Evolutionary conservation across 2,888 invertebrate species (phyloP).

Genomic region (Elysia crispata): DNA sequence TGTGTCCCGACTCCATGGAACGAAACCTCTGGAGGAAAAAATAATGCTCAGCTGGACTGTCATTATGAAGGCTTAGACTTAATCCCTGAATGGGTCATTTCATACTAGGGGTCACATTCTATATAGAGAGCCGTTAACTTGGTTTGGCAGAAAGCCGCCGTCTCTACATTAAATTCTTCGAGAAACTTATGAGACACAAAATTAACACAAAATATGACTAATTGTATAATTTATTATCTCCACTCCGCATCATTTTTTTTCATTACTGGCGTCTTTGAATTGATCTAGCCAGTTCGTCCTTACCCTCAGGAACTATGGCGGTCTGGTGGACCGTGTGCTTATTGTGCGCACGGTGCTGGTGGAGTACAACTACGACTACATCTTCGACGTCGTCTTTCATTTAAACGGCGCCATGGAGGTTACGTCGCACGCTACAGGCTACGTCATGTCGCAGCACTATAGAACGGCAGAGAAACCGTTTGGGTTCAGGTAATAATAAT

Average conservation of each 20-base stretch:
- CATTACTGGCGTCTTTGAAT: not conserved
- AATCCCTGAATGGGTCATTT: too few species aligned
- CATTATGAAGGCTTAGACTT: too few species aligned
- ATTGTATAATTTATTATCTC: too few species aligned
- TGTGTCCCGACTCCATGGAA: too few species aligned
- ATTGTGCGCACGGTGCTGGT: conserved; percentile 60
- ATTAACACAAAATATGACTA: too few species aligned
- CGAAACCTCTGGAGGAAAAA: too few species aligned
- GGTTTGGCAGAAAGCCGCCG: too few species aligned
- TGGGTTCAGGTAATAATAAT: conserved; percentile 51
- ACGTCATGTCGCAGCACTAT: conserved; percentile 56
- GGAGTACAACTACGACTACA: conserved; percentile 67
- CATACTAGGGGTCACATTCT: too few species aligned
- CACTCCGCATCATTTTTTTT: not conserved
- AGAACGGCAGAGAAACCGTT: conserved; percentile 53
- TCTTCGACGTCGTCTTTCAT: conserved; percentile 64
- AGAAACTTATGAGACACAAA: too few species aligned
- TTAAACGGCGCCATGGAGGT: conserved; percentile 65
- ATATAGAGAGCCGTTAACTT: too few species aligned
- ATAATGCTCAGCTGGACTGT: too few species aligned
- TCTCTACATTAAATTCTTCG: too few species aligned
- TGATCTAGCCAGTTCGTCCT: not conserved
- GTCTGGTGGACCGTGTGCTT: conserved; percentile 59
- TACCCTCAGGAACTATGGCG: conserved; percentile 56
- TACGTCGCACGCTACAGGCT: conserved; percentile 63